Base-by-base conservation (phyloP, 2,797 vertebrate species). In the Kryptolebias ocellatus region DNA sequence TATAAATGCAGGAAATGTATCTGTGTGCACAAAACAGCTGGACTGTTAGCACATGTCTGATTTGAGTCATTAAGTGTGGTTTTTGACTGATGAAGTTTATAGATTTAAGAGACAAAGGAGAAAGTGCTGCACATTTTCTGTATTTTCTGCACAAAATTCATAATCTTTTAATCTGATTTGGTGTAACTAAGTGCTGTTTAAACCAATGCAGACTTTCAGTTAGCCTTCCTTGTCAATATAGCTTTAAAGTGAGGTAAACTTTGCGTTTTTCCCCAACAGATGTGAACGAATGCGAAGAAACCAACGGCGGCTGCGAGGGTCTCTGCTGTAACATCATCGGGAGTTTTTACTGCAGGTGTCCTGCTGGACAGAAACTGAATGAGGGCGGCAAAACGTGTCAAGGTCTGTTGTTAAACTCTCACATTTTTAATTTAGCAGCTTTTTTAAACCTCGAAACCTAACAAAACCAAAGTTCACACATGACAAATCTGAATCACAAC, bases 311-410 rank as follows among this genome's bases (percentile, higher is more conserved):
- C 58, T 95, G 94, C 0, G 92, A 95, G 58, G 93, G 87, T 37
- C 76, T 76, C 9, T 95, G 96, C 90, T 92, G 90, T 74, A 96
- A 96, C 90, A 95, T 95, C n/a, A 90, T 95, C 1, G 95, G 96
- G 31, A 96, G 95, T 66, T 96, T 95, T 92, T 94, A 93, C 90
- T 96, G 96, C 91, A 87, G 84, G 74, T 95, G 95, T 47, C 89
- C 91, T 0, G 44, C 81, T 0, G 94, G 96, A n/a, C 87, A 67
- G 60, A 83, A 90, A 73, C 92, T 95, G 62, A 91, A 75, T 17
- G 91, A 83, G 0, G 94, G 95, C 0, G 90, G 93, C 1, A 95
- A 88, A 84, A 89, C 88, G 0, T 96, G 96, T 55, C 79, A 92
- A 90, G 95, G 95, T 95, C 64, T 92, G 91, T 64, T 9, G 1